These are phyloP conservation scores for Muschampia plurimacula DNA, from an alignment of 2,888 invertebrate genomes.

Conservation along the genomic window DNA sequence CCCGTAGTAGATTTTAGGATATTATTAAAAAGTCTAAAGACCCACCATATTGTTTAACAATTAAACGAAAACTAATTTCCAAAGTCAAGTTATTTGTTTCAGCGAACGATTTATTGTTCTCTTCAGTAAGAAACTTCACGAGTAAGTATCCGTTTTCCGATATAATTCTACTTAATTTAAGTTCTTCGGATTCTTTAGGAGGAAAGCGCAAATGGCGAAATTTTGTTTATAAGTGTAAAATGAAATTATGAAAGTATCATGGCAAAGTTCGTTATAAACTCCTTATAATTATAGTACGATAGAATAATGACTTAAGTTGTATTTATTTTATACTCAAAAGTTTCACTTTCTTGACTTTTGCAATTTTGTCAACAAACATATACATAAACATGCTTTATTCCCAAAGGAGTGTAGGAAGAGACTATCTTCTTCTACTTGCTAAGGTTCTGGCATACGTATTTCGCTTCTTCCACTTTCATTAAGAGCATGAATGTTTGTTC, in stretches of 20 bases:
- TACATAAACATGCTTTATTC: too few species aligned
- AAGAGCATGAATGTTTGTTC: too few species aligned
- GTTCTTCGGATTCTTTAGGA: constrained; percentile 58
- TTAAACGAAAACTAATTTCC: constrained; percentile 71
- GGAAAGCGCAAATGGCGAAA: constrained; percentile 46
- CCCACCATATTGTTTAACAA: constrained; percentile 54
- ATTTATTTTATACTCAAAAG: too few species aligned
- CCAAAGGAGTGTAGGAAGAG: too few species aligned
- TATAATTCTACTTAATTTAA: constrained; percentile 68
- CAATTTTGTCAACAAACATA: too few species aligned
- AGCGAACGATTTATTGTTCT: constrained; percentile 72
- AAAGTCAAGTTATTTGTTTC: constrained; percentile 73
- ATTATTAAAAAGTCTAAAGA: constrained; percentile 8
- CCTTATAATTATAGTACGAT: background rate
- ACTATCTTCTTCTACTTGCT: too few species aligned
- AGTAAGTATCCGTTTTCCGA: constrained; percentile 59
- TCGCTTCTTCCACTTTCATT: too few species aligned
- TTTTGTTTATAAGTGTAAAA: constrained; percentile 25
- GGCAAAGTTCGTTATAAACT: constrained; percentile 10
- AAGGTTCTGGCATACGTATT: too few species aligned
- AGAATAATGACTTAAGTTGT: background rate
- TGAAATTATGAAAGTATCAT: constrained; percentile 29
- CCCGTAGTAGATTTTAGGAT: background rate
- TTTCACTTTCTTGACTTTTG: too few species aligned
- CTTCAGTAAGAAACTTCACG: constrained; percentile 61